These are phyloP conservation scores for Machimus atricapillus DNA, from an alignment of 2,888 invertebrate species.

Conservation along the genomic window DNA sequence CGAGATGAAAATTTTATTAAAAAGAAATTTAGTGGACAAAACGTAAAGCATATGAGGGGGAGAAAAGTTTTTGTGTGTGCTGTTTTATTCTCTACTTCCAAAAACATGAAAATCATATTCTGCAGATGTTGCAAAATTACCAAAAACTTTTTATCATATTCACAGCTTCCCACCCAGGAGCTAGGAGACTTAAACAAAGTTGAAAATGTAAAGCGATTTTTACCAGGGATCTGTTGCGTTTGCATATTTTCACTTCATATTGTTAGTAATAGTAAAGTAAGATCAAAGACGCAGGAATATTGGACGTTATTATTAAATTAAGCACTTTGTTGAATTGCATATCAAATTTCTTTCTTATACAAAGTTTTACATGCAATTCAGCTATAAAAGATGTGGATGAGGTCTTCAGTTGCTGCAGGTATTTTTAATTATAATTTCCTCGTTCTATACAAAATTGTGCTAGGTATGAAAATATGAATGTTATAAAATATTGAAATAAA, in stretches of 20 bases:
- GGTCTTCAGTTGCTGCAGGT: too few species aligned
- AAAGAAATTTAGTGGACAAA: slow-evolving; percentile 41
- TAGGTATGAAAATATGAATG: not conserved
- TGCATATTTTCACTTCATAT: not conserved
- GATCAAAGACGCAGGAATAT: not conserved
- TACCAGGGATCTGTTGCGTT: not conserved
- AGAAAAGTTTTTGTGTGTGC: slow-evolving; percentile 4
- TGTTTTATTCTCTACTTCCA: slow-evolving; percentile 7
- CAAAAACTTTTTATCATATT: slow-evolving; percentile 36
- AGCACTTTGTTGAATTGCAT: not conserved
- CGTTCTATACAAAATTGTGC: too few species aligned
- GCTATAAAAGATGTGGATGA: not conserved
- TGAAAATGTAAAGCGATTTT: not conserved
- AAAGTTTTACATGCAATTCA: not conserved
- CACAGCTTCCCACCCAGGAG: not conserved
- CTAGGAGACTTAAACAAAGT: not conserved
- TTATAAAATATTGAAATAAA: not conserved
- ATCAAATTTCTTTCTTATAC: not conserved
- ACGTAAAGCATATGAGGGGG: not conserved
- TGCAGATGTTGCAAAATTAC: slow-evolving; percentile 29
- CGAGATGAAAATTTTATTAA: slow-evolving; percentile 40
- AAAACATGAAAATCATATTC: slow-evolving; percentile 26
- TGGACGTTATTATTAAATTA: too few species aligned
- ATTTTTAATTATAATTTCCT: too few species aligned
- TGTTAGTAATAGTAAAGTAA: not conserved